Percentiles rank a stretch among this genome's conserved stretches.
Conservation (phyloP, 2,888 invertebrate species). For the Meandrusa payeni region DNA sequence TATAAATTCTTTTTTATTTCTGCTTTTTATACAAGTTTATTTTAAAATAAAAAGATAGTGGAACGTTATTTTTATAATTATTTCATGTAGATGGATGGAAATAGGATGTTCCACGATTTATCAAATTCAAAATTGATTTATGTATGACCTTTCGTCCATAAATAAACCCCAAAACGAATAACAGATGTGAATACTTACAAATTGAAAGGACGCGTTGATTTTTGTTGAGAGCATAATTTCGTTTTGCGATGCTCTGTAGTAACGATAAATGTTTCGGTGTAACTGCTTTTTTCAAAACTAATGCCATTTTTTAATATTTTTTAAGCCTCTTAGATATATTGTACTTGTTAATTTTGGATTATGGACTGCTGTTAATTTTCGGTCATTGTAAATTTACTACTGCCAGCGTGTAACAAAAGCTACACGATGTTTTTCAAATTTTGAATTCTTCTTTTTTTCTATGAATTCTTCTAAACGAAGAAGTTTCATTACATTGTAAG, state of each 20-base stretch:
- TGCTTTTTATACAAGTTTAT: no score
- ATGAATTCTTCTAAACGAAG: no score
- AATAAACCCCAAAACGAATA: no score
- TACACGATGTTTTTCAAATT: conserved; percentile 41
- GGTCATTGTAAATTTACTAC: conserved; percentile 54
- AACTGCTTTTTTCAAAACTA: conserved; percentile 60
- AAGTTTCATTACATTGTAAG: no score
- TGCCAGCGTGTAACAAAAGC: conserved; percentile 46
- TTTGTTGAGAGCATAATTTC: conserved; percentile 38
- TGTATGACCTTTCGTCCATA: no score
- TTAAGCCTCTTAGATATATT: conserved; percentile 24
- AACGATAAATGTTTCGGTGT: conserved; percentile 55
- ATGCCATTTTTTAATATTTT: conserved; percentile 51
- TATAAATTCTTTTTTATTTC: no score
- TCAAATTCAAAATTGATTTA: background rate
- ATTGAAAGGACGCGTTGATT: conserved; percentile 36
- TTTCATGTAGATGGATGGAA: no score
- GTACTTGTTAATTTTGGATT: conserved; percentile 43
- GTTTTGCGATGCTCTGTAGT: conserved; percentile 58
- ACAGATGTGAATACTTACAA: conserved; percentile 44
- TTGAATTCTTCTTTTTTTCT: no score
- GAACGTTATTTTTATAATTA: no score
- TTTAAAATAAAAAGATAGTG: no score
- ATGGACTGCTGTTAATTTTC: conserved; percentile 50
- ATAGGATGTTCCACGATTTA: no score